Percentiles rank a stretch among this genome's conserved stretches.
Evolutionary conservation across 1,140 invertebrate species (phyloP).

Genomic region (Brachionus asplanchnoidis): DNA sequence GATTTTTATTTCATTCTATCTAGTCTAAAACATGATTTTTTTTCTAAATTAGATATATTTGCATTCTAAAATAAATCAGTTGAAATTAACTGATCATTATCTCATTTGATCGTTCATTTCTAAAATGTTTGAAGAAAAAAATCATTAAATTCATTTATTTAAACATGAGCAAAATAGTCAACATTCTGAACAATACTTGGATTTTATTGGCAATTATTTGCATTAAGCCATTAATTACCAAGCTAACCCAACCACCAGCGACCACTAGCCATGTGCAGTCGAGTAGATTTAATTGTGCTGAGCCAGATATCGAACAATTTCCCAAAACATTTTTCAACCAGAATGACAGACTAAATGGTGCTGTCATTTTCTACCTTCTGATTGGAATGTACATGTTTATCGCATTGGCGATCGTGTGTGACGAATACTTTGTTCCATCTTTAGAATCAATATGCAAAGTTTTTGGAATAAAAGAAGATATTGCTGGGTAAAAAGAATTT

Average conservation of each 20-base stretch:
- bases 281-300: background rate
- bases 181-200: background rate
- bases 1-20: background rate
- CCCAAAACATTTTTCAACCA: slow-evolving; percentile 4
- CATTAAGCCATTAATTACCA: background rate
- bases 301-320: slow-evolving; percentile 28
- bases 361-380: slow-evolving; percentile 54
- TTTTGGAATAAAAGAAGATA: slow-evolving; percentile 13
- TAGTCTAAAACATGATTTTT: background rate
- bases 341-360: background rate
- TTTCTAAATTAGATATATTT: background rate
- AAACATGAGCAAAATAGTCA: background rate
- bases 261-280: background rate
- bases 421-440: slow-evolving; percentile 58
- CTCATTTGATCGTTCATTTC: background rate
- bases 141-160: background rate
- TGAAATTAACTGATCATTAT: background rate
- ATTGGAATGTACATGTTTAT: slow-evolving; percentile 60
- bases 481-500: slow-evolving; percentile 48
- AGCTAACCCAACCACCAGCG: background rate
- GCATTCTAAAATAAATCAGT: background rate
- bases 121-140: background rate
- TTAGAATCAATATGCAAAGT: slow-evolving; percentile 48
- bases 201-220: background rate
- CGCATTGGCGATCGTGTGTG: slow-evolving; percentile 59